Percentiles rank a stretch among this genome's conserved stretches.
These are phyloP conservation scores for Barbus barbus DNA, from an alignment of 2,113 vertebrate species.

Conservation along the genomic window DNA sequence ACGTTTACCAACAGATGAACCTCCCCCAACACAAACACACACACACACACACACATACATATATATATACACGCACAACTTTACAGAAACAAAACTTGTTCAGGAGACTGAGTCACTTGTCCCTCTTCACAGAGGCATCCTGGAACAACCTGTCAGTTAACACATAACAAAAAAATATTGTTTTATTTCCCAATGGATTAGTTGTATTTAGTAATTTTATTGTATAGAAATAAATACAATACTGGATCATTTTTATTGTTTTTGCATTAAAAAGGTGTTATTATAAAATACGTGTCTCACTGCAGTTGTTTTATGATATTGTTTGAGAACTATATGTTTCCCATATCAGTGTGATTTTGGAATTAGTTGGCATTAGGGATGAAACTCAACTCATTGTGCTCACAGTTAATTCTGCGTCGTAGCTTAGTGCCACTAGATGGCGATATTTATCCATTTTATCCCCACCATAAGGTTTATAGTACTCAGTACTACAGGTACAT, in stretches of 20 bases:
- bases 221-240: constrained; percentile 65
- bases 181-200: constrained; percentile 42
- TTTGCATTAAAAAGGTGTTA: constrained; percentile 70
- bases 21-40: neutral
- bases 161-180: constrained; percentile 14
- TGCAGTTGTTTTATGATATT: neutral
- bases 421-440: neutral
- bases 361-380: neutral
- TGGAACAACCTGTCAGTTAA: constrained; percentile 32
- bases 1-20: constrained; percentile 32
- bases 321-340: neutral
- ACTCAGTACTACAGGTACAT: too few relatives aligned
- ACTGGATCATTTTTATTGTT: constrained; percentile 70
- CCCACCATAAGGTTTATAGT: too few relatives aligned
- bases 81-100: too few relatives aligned
- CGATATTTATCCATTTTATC: neutral
- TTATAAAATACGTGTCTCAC: constrained; percentile 1
- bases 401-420: neutral
- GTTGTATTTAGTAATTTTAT: constrained; percentile 66
- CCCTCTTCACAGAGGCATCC: constrained; percentile 54
- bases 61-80: too few relatives aligned
- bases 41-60: too few relatives aligned
- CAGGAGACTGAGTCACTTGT: constrained; percentile 13
- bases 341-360: neutral
- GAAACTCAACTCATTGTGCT: neutral